Evolutionary conservation across 2,888 invertebrate genomes (phyloP), one percentile per base, ranked within the genome.

Genomic region (Troilus luridus): DNA sequence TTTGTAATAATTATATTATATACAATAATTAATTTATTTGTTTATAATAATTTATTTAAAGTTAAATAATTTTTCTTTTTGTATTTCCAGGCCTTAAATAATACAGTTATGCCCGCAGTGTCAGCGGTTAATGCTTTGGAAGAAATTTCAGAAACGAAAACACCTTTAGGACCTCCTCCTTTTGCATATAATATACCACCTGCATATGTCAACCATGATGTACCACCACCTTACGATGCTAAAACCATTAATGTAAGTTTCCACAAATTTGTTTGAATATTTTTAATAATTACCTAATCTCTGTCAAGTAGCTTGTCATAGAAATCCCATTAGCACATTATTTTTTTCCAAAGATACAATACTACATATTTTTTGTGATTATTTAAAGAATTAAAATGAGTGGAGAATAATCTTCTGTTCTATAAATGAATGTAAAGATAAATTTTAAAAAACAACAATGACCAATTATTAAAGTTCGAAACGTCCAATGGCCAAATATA

Each of bases 121-220:
- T 91, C 92, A 10, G 72, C 90, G 11, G 27, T 72, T 10, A 72
- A 58, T 58, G 90, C 90, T 59, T 72, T 90, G 77, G 77, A 90
- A 67, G 90, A 72, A 58, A 77, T 90, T 72, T 24, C 77, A 67
- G 72, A 91, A 81, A 59, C 60, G 56, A 77, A 91, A 81, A 58
- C 67, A 85, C 41, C 89, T 90, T 88, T 92, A 92, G 91, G 92
- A 56, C 94, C 94, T 58, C 93, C 93, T 85, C 93, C 95, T 93
- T 94, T 96, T 94, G 95, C 96, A 0, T 97, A 97, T 93, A 96
- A 97, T 93, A 95, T 97, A 93, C 97, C 97, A 14, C 95, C 96
- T 91, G 58, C 91, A 8, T 67, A 67, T 19, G 90, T 91, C 8
- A 91, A 90, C 27, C 88, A 24, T 62, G 88, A 88, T 62, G 62